Base-by-base conservation (phyloP, 2,888 invertebrate species). In the Phytoseiulus persimilis region DNA sequence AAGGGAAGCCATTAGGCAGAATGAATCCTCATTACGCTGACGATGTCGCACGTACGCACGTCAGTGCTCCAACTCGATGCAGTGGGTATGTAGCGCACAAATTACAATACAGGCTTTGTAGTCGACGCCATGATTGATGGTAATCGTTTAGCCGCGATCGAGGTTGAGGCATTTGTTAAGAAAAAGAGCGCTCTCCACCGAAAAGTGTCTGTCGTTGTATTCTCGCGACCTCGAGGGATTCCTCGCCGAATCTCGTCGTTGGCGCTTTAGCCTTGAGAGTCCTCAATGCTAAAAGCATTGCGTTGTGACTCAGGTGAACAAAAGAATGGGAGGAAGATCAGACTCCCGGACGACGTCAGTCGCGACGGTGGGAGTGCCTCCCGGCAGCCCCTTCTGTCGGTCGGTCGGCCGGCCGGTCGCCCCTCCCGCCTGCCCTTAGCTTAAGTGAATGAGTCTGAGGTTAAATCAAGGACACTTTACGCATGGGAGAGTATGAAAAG, bases 361-460 rank as follows among this genome's bases (percentile, higher is more conserved):
- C 39, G 3, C 39, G 65, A 65, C 65, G 65, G 65, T 65, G 65
- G 65, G 18, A 65, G 11, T 28, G 65, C 65, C 65, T 65, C 65
- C 65, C 65, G 28, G 5, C 65, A 28, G 65, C 65, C 18, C 65
- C 18, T 65, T 18, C 65, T 18, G 5, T 65, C 28, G 65, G 39
- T 9, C 9, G 9, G 39, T 9, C 3, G 39, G 65, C 65, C 5
- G 65, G 9, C 65, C 28, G 23, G 9, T 28, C 28, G 14, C 65
- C 28, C 28, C 18, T 65, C 65, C 28, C 65, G 65, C 5, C 65
- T 65, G 18, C 65, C 18, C 65, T 14, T 14, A 23, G 65, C 65
- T 65, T 65, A 65, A 65, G 65, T 65, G 65, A 65, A 65, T 65
- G 65, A 65, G 65, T 65, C 65, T 65, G 65, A 65, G 65, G 65